These are phyloP conservation scores for Steatornis caripensis DNA, from an alignment of 2,113 vertebrate species.

Conservation along the genomic window DNA sequence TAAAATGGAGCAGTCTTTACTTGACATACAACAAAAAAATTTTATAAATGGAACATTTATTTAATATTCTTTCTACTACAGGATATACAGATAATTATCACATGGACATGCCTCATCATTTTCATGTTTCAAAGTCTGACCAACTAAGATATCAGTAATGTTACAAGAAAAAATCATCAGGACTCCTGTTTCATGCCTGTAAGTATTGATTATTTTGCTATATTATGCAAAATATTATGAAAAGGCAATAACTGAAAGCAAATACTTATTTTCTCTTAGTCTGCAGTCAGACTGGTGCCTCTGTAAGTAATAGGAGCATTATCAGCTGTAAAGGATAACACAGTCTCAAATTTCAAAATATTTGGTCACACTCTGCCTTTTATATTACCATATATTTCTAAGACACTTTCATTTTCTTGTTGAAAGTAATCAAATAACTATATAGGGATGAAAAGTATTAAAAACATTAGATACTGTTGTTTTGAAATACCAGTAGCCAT, in stretches of 20 bases:
- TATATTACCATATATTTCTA: neutral
- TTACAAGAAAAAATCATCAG: neutral
- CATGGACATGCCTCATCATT: neutral
- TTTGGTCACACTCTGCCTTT: neutral
- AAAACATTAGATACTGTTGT: neutral
- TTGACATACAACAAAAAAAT: neutral
- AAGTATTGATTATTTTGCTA: neutral
- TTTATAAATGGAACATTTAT: neutral
- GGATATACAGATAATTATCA: neutral
- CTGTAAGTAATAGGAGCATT: neutral
- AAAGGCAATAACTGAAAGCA: neutral
- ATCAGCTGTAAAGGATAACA: neutral
- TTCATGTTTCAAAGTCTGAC: neutral
- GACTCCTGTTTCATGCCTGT: neutral
- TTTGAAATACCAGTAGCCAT: neutral
- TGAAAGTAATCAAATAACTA: neutral
- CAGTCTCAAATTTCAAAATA: neutral
- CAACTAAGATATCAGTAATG: neutral
- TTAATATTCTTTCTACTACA: neutral
- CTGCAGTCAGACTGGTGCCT: neutral
- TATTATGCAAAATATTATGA: neutral
- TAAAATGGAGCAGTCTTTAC: neutral
- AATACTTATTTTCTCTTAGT: neutral
- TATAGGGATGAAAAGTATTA: neutral
- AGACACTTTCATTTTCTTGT: neutral